phyloP scores from a whole-genome alignment of 1,140 invertebrate species.

The Drosophila kurseongensis region DNA sequence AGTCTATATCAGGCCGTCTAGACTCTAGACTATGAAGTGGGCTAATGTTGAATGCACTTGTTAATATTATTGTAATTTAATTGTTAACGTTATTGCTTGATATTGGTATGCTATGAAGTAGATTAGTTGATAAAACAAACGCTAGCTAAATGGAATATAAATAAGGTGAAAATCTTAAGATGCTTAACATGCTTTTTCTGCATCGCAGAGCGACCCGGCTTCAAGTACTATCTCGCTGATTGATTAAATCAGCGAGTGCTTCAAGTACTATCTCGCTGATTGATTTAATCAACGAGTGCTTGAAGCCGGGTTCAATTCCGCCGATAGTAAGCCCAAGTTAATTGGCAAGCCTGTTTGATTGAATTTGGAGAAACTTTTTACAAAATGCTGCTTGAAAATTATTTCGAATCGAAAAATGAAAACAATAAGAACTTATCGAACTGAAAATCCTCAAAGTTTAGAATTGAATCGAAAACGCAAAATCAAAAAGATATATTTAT shows the following conservation, averaged over 20 bases:
- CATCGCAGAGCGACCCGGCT: slow-evolving; percentile 11
- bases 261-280: slow-evolving; percentile 6
- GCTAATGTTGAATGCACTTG: slow-evolving; percentile 49
- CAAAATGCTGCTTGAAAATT: slow-evolving; percentile 50
- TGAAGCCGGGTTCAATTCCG: slow-evolving; percentile 17
- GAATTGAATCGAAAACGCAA: slow-evolving; percentile 51
- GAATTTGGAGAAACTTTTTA: slow-evolving; percentile 47
- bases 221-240: slow-evolving; percentile 14
- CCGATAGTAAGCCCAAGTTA: slow-evolving; percentile 18
- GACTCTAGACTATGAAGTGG: slow-evolving; percentile 44
- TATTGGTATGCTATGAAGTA: slow-evolving; percentile 44
- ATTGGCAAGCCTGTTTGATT: slow-evolving; percentile 38
- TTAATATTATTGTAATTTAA: slow-evolving; percentile 25
- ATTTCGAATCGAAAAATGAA: slow-evolving; percentile 36
- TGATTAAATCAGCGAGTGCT: slow-evolving; percentile 5
- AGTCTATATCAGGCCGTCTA: slow-evolving; percentile 44
- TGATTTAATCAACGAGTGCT: slow-evolving; percentile 17
- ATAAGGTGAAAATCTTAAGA: slow-evolving; percentile 55
- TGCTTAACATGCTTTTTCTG: slow-evolving; percentile 51
- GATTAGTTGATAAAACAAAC: slow-evolving; percentile 56
- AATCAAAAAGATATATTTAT: slow-evolving; percentile 52
- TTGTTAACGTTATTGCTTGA: slow-evolving; percentile 47
- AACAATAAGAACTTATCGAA: slow-evolving; percentile 44
- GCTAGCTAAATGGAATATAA: slow-evolving; percentile 55
- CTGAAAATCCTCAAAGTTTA: slow-evolving; percentile 31